A percentile compares a stretch with the other conserved stretches of the same genome.
Evolutionary conservation across 2,888 invertebrate genomes (phyloP).

Genomic region (Scotopteryx bipunctaria): DNA sequence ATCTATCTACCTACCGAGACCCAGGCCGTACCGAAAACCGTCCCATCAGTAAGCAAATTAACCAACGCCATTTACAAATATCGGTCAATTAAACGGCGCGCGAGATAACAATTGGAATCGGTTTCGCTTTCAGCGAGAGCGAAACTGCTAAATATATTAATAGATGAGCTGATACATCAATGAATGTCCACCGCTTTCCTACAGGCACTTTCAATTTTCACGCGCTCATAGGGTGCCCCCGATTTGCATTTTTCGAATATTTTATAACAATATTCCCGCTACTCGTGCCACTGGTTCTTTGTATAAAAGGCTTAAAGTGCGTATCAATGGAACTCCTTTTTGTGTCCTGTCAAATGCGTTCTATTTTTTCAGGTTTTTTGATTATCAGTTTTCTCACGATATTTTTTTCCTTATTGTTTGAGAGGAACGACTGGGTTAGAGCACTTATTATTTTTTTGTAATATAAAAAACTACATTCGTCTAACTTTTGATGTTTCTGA

Average conservation of each 20-base stretch:
- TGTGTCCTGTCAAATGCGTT: no score
- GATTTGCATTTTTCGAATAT: conserved; percentile 22
- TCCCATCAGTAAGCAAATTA: conserved; percentile 53
- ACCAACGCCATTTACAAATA: conserved; percentile 71
- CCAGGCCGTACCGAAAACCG: conserved; percentile 1
- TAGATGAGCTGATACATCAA: conserved; percentile 74
- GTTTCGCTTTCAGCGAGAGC: conserved; percentile 74
- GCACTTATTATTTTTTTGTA: no score
- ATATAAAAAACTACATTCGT: no score
- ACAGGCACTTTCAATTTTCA: conserved; percentile 75
- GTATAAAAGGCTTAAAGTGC: no score
- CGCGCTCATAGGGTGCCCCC: conserved; percentile 42
- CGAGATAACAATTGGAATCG: conserved; percentile 78
- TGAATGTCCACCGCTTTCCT: conserved; percentile 68
- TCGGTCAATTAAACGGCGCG: conserved; percentile 76
- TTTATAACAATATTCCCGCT: background rate
- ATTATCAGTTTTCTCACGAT: no score
- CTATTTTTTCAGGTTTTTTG: no score
- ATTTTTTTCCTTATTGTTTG: no score
- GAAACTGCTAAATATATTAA: conserved; percentile 79
- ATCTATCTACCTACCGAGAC: background rate
- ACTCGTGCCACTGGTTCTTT: no score
- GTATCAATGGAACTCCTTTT: no score
- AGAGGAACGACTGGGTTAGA: no score
- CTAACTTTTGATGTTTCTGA: no score